Conservation (phyloP, 2,113 vertebrate genomes). For the Paradisaea rubra region DNA sequence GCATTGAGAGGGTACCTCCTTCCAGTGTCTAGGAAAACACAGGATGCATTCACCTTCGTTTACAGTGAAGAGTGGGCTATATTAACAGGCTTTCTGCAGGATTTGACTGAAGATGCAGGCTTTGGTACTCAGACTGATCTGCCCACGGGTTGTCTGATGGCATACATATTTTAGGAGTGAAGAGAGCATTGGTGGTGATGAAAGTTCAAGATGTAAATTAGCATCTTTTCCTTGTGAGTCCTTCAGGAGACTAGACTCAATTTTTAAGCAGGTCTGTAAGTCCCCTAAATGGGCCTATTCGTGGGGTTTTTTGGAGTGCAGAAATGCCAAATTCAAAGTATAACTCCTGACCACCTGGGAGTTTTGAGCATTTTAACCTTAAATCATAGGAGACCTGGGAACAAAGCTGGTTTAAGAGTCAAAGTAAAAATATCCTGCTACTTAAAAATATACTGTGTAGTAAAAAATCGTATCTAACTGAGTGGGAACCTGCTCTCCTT, state of each 20-base stretch:
- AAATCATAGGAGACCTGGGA: neutral
- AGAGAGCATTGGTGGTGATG: neutral
- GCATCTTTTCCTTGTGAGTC: neutral
- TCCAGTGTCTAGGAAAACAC: accelerated
- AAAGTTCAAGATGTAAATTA: neutral
- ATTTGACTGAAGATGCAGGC: neutral
- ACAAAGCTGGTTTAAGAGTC: neutral
- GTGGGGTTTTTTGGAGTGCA: neutral
- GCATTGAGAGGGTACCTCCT: neutral
- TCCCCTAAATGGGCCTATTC: neutral
- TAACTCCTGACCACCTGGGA: neutral
- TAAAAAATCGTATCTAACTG: neutral
- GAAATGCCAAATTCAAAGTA: neutral
- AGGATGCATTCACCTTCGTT: neutral
- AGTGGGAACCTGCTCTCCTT: neutral
- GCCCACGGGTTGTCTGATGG: neutral
- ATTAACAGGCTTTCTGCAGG: neutral
- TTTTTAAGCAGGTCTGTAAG: neutral
- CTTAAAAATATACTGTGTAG: neutral
- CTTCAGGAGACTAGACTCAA: neutral
- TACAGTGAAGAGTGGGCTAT: neutral
- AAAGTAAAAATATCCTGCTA: neutral
- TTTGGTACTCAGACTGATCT: neutral
- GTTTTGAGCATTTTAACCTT: neutral
- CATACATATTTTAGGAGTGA: neutral